phyloP scores from a whole-genome alignment of 2,888 invertebrate species.

The Meteorus cinctellus region DNA sequence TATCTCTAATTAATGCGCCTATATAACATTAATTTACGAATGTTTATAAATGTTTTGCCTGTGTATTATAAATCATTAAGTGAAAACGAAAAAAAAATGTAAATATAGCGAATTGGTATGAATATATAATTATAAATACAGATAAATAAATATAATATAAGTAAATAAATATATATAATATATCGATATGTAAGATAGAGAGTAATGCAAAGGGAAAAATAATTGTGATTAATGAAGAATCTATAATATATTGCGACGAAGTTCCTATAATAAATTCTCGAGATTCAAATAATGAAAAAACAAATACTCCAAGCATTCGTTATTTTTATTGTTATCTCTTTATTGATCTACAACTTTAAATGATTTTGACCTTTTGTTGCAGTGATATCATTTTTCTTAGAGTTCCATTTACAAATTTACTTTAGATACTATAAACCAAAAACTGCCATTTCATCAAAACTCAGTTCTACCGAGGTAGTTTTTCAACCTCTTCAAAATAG shows the following conservation, averaged over 20 bases:
- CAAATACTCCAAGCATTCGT: neutral
- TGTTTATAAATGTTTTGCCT: slow-evolving; percentile 8
- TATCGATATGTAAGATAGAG: slow-evolving; percentile 54
- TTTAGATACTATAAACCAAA: no score
- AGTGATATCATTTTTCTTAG: no score
- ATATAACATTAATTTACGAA: neutral
- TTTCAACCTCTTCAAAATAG: no score
- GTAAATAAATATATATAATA: slow-evolving; percentile 48
- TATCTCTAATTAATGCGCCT: neutral
- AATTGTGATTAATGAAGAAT: slow-evolving; percentile 45
- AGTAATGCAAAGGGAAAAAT: slow-evolving; percentile 50
- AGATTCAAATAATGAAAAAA: slow-evolving; percentile 28
- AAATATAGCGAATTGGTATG: neutral
- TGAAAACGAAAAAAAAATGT: neutral
- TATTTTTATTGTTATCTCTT: neutral
- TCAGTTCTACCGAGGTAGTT: no score
- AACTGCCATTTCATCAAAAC: no score
- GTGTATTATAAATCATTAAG: neutral
- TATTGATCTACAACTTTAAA: neutral
- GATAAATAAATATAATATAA: slow-evolving; percentile 55
- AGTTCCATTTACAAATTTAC: no score
- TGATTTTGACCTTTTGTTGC: no score
- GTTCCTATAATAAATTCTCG: slow-evolving; percentile 67
- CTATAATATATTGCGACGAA: slow-evolving; percentile 60
- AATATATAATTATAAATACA: slow-evolving; percentile 28